Percentiles rank a stretch among this genome's conserved stretches.
Conservation (phyloP, 2,888 invertebrate species). For the Dryadula phaetusa region DNA sequence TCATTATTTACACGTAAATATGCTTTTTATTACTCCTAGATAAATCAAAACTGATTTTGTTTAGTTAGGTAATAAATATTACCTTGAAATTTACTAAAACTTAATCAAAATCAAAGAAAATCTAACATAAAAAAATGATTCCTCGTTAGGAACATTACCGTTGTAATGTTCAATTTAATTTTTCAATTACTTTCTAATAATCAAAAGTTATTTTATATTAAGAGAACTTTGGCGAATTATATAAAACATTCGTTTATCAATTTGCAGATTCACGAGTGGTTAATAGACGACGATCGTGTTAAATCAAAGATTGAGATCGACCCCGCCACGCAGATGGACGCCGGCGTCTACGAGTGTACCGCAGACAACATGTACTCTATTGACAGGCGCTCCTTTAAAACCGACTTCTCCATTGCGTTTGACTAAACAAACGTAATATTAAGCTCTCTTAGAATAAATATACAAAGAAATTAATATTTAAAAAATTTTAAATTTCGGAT, state of each 20-base stretch:
- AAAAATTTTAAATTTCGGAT: background rate
- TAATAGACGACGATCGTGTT: conserved; percentile 90
- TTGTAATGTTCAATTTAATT: too few species aligned
- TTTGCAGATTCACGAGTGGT: conserved; percentile 94
- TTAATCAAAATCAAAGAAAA: too few species aligned
- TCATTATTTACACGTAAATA: conserved; percentile 92
- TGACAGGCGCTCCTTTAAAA: conserved; percentile 95
- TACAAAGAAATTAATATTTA: background rate
- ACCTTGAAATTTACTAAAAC: too few species aligned
- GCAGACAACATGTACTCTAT: conserved; percentile 97
- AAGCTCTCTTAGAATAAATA: background rate
- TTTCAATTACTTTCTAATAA: background rate
- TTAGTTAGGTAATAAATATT: too few species aligned
- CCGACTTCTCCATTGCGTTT: conserved; percentile 95
- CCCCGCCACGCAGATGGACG: conserved; percentile 97
- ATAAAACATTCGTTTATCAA: background rate
- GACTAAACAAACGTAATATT: conserved; percentile 82
- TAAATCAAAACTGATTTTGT: too few species aligned
- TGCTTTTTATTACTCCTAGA: background rate
- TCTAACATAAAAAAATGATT: too few species aligned
- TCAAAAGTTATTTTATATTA: background rate
- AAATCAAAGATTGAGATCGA: conserved; percentile 97
- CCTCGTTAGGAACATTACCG: too few species aligned
- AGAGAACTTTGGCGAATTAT: background rate
- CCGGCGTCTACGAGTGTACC: conserved; percentile 96